Evolutionary conservation across 2,797 vertebrate species (phyloP).

Genomic region (Siniperca undulata): DNA sequence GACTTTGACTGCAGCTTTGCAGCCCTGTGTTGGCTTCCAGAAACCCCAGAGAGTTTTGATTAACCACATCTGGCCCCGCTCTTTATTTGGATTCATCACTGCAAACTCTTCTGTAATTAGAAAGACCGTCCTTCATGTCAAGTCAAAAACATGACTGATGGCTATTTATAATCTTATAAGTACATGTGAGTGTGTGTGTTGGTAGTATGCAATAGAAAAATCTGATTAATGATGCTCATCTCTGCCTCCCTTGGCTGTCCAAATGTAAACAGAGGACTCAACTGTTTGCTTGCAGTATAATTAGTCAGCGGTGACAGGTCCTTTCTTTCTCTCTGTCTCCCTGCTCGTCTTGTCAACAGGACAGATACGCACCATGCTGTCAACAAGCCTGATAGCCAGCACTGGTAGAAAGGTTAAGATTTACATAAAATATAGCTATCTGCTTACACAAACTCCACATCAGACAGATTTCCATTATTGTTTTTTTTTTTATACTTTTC

Average conservation of each 20-base stretch:
- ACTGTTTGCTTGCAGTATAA: slow-evolving; percentile 80
- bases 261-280: slow-evolving; percentile 82
- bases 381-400: slow-evolving; percentile 79
- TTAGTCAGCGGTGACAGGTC: slow-evolving; percentile 81
- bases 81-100: slow-evolving; percentile 77
- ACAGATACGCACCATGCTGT: slow-evolving; percentile 76
- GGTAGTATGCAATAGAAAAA: slow-evolving; percentile 65
- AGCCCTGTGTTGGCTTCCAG: slow-evolving; percentile 24
- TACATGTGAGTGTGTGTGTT: slow-evolving; percentile 53
- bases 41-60: slow-evolving; percentile 67
- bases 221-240: slow-evolving; percentile 83
- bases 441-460: slow-evolving; percentile 68
- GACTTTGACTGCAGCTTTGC: slow-evolving; percentile 66
- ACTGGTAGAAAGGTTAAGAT: slow-evolving; percentile 79
- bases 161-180: slow-evolving; percentile 72
- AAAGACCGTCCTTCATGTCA: slow-evolving; percentile 75
- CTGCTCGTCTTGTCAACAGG: slow-evolving; percentile 75
- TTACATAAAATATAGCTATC: slow-evolving; percentile 81
- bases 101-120: slow-evolving; percentile 76
- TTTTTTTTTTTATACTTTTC: slow-evolving; percentile 19
- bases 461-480: slow-evolving; percentile 64
- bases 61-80: slow-evolving; percentile 67
- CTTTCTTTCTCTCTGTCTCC: slow-evolving; percentile 68
- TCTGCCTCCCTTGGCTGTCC: slow-evolving; percentile 74
- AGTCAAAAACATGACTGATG: slow-evolving; percentile 80